Evolutionary conservation across 2,888 invertebrate genomes (phyloP).

Genomic region (Dicyrtoma fusca): DNA sequence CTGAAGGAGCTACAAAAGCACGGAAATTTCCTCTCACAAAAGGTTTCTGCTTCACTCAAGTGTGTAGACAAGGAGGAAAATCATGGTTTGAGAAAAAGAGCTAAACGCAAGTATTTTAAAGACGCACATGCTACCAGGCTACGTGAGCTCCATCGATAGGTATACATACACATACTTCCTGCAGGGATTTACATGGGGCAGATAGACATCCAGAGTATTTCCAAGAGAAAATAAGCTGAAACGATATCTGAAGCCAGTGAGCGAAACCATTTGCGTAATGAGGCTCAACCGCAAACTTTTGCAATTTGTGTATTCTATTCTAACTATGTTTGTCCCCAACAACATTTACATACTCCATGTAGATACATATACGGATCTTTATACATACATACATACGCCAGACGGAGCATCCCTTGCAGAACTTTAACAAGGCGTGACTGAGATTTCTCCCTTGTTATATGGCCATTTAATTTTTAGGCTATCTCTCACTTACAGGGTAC

Average conservation of each 20-base stretch:
- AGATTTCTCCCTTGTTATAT: conserved; percentile 20
- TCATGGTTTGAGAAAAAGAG: not conserved
- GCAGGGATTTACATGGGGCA: not conserved
- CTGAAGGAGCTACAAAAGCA: no score
- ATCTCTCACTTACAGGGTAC: no score
- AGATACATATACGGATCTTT: no score
- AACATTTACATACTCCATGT: conserved; percentile 26
- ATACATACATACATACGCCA: no score
- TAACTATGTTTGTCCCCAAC: conserved; percentile 15
- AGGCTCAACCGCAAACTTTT: conserved; percentile 54
- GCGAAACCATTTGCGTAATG: conserved; percentile 53
- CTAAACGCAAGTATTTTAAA: no score
- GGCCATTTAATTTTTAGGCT: conserved; percentile 20
- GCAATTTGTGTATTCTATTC: conserved; percentile 51
- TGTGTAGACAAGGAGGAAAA: not conserved
- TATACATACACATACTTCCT: no score
- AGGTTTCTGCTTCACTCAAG: conserved; percentile 1
- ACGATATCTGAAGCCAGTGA: conserved; percentile 9
- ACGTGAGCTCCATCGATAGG: no score
- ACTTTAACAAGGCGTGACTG: conserved; percentile 33
- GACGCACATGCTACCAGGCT: no score
- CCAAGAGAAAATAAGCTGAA: no score
- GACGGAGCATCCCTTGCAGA: conserved; percentile 8
- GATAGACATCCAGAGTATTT: not conserved
- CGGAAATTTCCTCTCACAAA: no score